These are phyloP conservation scores for Drosophila watanabei DNA, from an alignment of 1,140 invertebrate genomes.

Conservation along the genomic window DNA sequence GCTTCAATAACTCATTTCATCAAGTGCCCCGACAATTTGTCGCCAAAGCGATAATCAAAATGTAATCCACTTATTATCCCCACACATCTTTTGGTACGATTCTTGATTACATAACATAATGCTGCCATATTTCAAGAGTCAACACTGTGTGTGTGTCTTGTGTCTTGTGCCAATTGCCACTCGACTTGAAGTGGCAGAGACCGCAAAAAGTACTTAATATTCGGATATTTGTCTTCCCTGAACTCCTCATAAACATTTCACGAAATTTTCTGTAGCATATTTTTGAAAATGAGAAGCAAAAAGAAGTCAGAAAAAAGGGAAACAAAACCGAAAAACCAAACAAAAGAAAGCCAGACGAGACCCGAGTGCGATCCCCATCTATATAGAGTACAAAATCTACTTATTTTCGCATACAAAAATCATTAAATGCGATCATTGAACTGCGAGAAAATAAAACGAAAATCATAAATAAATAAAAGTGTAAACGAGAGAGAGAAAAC, in stretches of 20 bases:
- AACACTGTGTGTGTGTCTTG: constrained; percentile 1
- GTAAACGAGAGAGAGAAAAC: constrained; percentile 17
- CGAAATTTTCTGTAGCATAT: constrained; percentile 41
- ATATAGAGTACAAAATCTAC: constrained; percentile 75
- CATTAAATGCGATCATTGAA: constrained; percentile 83
- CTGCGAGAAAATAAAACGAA: constrained; percentile 17
- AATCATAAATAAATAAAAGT: constrained; percentile 31
- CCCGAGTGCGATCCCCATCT: constrained; percentile 57
- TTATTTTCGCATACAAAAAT: constrained; percentile 84
- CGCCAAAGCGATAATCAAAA: constrained; percentile 7
- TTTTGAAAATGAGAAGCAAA: constrained; percentile 9
- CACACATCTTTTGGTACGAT: constrained; percentile 13
- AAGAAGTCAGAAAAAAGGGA: too few species aligned
- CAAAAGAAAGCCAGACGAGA: constrained; percentile 77
- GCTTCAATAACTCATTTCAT: not conserved
- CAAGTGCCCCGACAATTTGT: constrained; percentile 5
- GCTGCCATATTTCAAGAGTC: constrained; percentile 13
- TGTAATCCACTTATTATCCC: constrained; percentile 27
- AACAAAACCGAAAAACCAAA: constrained; percentile 52
- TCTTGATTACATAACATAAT: constrained; percentile 71
- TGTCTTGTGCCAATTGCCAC: constrained; percentile 58
- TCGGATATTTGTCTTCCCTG: not conserved
- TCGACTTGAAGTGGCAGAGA: constrained; percentile 60
- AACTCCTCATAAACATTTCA: constrained; percentile 50
- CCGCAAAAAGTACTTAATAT: constrained; percentile 41